Evolutionary conservation across 2,797 vertebrate genomes (phyloP).

Genomic region (Hydrophis major): DNA sequence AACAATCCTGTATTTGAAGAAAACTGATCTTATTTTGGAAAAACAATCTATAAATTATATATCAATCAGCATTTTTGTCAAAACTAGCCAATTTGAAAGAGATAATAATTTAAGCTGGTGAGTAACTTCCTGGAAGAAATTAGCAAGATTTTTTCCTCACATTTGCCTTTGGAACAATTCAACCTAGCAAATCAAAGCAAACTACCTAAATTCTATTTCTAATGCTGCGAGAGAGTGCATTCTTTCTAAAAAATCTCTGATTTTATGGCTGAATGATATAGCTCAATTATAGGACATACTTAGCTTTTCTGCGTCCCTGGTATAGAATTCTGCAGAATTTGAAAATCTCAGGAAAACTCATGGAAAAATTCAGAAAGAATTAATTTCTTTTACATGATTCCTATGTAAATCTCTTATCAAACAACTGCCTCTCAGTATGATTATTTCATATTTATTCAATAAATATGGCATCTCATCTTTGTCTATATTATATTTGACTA

Average conservation of each 20-base stretch:
- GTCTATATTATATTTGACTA: too few relatives aligned
- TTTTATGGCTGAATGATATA: background rate
- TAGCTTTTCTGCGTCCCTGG: too few relatives aligned
- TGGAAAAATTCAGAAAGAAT: too few relatives aligned
- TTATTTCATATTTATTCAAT: too few relatives aligned
- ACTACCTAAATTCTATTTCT: background rate
- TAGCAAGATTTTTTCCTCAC: background rate
- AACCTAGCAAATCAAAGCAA: background rate
- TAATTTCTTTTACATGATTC: too few relatives aligned
- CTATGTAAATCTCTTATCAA: too few relatives aligned
- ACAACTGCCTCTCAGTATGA: too few relatives aligned
- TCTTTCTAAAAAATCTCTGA: background rate
- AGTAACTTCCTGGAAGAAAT: background rate
- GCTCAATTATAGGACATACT: background rate
- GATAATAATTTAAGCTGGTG: background rate
- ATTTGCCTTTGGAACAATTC: background rate
- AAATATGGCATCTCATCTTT: too few relatives aligned
- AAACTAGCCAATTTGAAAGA: background rate
- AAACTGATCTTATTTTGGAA: background rate
- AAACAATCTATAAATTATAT: background rate
- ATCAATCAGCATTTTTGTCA: background rate
- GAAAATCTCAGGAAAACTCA: too few relatives aligned
- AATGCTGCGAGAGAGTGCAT: background rate
- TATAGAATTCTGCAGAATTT: too few relatives aligned
- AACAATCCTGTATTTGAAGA: background rate